Conservation (phyloP, 2,113 vertebrate species). For the Tenrec ecaudatus region DNA sequence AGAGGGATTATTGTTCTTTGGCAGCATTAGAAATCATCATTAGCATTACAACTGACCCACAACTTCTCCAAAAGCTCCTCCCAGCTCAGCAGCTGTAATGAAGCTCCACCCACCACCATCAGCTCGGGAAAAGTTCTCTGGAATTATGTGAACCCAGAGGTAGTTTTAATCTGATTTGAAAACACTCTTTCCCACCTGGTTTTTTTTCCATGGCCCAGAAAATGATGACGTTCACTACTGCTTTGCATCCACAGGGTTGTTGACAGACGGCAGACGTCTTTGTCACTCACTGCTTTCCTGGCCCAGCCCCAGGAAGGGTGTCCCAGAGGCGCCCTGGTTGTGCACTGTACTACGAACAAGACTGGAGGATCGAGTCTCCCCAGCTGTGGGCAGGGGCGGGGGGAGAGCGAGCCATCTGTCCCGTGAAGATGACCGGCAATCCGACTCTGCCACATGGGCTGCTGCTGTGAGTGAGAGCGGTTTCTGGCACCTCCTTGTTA, state of each 20-base stretch:
- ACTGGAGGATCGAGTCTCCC: neutral
- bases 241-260: neutral
- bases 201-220: constrained; percentile 18
- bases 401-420: neutral
- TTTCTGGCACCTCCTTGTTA: neutral
- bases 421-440: neutral
- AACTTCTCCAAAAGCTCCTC: neutral
- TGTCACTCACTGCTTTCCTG: neutral
- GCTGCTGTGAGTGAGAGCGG: too few species aligned
- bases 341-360: neutral
- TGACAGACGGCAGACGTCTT: neutral
- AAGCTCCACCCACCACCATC: neutral
- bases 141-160: constrained; percentile 22
- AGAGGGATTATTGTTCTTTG: constrained; percentile 45
- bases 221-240: neutral
- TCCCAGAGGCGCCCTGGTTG: neutral
- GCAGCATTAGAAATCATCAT: constrained; percentile 15
- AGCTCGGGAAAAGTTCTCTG: neutral
- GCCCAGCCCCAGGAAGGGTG: neutral
- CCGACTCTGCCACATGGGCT: neutral
- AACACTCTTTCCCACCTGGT: neutral
- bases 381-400: neutral
- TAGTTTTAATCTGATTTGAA: neutral
- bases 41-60: neutral
- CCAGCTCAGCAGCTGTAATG: neutral